phyloP scores from a whole-genome alignment of 2,797 vertebrate genomes.

The Macrochelys suwanniensis region DNA sequence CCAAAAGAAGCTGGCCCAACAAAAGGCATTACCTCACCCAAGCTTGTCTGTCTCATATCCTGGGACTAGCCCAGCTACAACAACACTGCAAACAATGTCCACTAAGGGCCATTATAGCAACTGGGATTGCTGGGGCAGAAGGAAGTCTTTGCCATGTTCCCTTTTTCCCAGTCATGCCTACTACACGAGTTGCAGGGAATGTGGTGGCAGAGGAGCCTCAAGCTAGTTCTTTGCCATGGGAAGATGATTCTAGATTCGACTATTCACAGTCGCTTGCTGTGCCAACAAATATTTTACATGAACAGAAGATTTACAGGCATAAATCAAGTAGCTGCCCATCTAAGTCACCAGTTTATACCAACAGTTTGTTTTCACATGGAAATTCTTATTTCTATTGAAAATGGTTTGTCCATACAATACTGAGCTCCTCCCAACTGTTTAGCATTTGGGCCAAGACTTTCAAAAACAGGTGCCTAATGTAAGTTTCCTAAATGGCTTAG shows the following conservation, averaged over 20 bases:
- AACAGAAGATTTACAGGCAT: constrained; percentile 40
- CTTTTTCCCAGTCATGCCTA: not conserved
- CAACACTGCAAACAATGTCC: not conserved
- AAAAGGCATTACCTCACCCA: not conserved
- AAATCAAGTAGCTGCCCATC: not conserved
- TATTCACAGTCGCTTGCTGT: not conserved
- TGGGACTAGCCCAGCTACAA: not conserved
- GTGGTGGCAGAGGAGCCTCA: not conserved
- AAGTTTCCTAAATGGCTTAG: not conserved
- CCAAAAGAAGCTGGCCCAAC: not conserved
- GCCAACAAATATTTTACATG: not conserved
- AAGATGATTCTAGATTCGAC: not conserved
- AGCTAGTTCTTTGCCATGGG: not conserved
- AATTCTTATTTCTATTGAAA: not conserved
- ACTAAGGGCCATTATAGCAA: not conserved
- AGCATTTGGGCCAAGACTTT: not conserved
- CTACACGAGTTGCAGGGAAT: not conserved
- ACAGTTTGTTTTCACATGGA: not conserved
- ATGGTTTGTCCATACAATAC: not conserved
- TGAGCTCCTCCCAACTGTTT: not conserved
- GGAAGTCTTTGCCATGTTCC: not conserved
- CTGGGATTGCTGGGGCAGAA: not conserved
- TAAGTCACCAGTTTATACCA: not conserved
- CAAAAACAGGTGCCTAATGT: not conserved
- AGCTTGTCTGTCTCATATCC: not conserved